Evolutionary conservation across 2,797 vertebrate genomes (phyloP), one percentile per base, ranked within the genome.

Genomic region (Selene dorsalis): DNA sequence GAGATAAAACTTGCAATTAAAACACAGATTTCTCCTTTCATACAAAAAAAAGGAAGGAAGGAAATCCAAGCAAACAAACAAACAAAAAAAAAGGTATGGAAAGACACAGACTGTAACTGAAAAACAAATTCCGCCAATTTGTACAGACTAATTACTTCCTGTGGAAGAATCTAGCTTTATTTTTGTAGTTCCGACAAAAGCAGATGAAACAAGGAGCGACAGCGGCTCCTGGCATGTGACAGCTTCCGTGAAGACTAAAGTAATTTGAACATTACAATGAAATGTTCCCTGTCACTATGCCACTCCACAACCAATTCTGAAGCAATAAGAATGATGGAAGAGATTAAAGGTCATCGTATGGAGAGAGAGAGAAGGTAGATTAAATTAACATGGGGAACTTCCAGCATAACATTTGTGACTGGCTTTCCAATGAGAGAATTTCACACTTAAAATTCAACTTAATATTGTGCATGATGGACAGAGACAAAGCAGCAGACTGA

Each of bases 271-370:
- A 68, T 57, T 59, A 75, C n/a, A 69, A 59, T 43, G 35, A 75
- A 74, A 84, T 64, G n/a, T 24, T 65, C 17, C 52, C 35, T 24
- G 38, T 64, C 63, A 53, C 11, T 45, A 63, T 48, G 59, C 32
- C 70, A 59, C 53, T 78, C 35, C 22, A 13, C 30, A 41, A 50
- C 45, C 64, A 80, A 65, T 70, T 70, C 47, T 79, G 43, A 52
- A 43, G 73, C 24, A 77, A 79, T 81, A 50, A 64, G 80, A 82
- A 60, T 67, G 77, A 83, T 26, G 22, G 26, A 43, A 73, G n/a
- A 48, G 39, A 85, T 71, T 48, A 85, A 77, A 85, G 82, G 77
- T 82, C 68, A 58, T 53, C 47, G 30, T 74, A 26, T 3, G 24
- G 20, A 14, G 35, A 80, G 58, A 80, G 58, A 66, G 77, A 78